Evolutionary conservation across 1,140 invertebrate genomes (phyloP), one percentile per base, ranked within the genome.

Genomic region (Drosophila insularis): DNA sequence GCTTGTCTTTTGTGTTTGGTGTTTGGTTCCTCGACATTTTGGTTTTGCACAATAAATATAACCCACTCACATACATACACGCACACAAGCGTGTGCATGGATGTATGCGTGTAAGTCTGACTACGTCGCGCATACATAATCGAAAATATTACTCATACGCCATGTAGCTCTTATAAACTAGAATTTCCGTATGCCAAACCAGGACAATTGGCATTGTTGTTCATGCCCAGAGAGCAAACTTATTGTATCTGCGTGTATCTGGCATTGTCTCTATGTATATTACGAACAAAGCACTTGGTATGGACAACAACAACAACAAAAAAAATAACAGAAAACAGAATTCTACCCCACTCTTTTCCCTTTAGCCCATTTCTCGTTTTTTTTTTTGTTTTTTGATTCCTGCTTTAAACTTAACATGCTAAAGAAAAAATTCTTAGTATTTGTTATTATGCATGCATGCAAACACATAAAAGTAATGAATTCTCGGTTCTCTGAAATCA

Each of bases 91-190:
- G 35, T n/a, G 63, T 46, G 39, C 19, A 40, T 35, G 54, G 14
- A 17, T 46, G 43, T 46, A 21, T 7, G 59, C 37, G 50, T 54
- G 50, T 37, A 21, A 69, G 76, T 53, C 31, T 19, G 70, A 46
- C 71, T 65, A 78, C 62, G 74, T 63, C 50, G 54, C 71, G 72
- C 68, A 81, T 80, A 73, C 74, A 66, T 75, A 90, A 87, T 79
- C 69, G 71, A 82, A 68, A 82, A 68, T 69, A 81, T 90, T 75
- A 78, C 80, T 54, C 72, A 89, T 89, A 77, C 81, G 80, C 68
- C 85, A 63, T 67, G 76, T 70, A 19, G 65, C 40, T 56, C 73
- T 80, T 79, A 69, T 66, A 40, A 68, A 63, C 74, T 69, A 75
- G 75, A 54, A 77, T 71, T 63, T 73, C 63, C 73, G 69, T 63